Evolutionary conservation across 2,797 vertebrate genomes (phyloP).

Genomic region (Betta splendens): DNA sequence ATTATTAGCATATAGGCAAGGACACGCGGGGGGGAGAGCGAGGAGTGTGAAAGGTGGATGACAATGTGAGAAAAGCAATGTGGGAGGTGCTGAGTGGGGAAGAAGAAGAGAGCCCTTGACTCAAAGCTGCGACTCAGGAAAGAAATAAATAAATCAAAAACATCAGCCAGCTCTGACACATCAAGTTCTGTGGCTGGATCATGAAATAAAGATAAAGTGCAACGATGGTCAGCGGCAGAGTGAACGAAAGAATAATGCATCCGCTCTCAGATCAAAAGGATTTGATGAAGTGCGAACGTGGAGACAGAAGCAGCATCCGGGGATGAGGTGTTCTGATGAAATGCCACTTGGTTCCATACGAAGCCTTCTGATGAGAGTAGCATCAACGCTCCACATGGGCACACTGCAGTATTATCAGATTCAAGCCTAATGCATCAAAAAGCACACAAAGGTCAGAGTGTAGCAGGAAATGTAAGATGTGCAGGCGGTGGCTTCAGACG

Average conservation of each 20-base stretch:
- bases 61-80: slow-evolving; percentile 59
- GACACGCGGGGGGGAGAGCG: slow-evolving; percentile 13
- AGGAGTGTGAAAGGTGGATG: slow-evolving; percentile 38
- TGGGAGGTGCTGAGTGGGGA: slow-evolving; percentile 31
- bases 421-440: slow-evolving; percentile 13
- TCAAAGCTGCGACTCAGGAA: slow-evolving; percentile 40
- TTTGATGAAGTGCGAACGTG: neutral
- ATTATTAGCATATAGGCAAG: slow-evolving; percentile 74
- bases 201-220: slow-evolving; percentile 54
- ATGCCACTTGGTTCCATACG: neutral
- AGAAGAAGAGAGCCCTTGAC: slow-evolving; percentile 8
- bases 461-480: slow-evolving; percentile 37
- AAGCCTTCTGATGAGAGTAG: neutral
- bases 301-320: neutral
- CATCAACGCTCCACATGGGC: neutral
- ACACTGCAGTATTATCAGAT: slow-evolving; percentile 3
- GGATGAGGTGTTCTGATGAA: neutral
- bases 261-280: slow-evolving; percentile 10
- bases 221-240: slow-evolving; percentile 23
- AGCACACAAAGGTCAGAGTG: slow-evolving; percentile 30
- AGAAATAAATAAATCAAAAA: neutral
- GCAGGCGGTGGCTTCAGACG: slow-evolving; percentile 44
- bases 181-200: slow-evolving; percentile 24
- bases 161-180: slow-evolving; percentile 38
- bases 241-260: slow-evolving; percentile 31